Base-by-base conservation (phyloP, 2,888 invertebrate species). In the Athalia cordata region DNA sequence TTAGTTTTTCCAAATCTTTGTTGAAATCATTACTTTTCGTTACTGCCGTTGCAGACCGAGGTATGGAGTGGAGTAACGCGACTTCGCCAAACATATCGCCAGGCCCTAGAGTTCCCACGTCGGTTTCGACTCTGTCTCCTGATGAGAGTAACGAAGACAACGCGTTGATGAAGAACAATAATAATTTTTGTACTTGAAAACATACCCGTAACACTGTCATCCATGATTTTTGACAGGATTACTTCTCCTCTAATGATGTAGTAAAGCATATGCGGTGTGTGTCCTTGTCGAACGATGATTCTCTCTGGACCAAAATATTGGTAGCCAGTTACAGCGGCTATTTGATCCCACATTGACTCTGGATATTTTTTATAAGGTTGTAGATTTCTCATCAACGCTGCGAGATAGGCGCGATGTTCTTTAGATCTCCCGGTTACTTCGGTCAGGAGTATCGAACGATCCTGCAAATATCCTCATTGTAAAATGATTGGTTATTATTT, bases 41-140 rank as follows among this genome's bases (percentile, higher is more conserved):
- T 7, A 92, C 91, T 77, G 92, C 92, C 0, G 94, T 94, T 15
- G 93, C 93, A 6, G 93, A 92, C 85, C 94, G 91, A 5, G 91
- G 91, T 65, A 93, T 92, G 45, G 91, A 91, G 82, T 94, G 93
- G 75, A 95, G 86, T 59, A 95, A 87, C 0, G 94, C 93, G 11
- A 94, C 92, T 88, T 95, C 94, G 0, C 95, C 95, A 83, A 95
- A 94, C 91, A 93, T 92, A 77, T 93, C 93, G 0, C 94, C 94
- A 0, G 92, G 81, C 45, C 91, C 91, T 89, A 94, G 91, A 0
- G 85, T 86, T 5, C 92, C 93, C 7, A 93, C 88, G 13, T 92
- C 92, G 43, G 84, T 79, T 78, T 84, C 80, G 52, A 78, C 80
- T 5, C 82, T 65, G 45, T 88, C 87, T 4, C 85, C 88, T 88